Base-by-base conservation (phyloP, 1,140 invertebrate species). In the Pygmarrhopalites habei region DNA sequence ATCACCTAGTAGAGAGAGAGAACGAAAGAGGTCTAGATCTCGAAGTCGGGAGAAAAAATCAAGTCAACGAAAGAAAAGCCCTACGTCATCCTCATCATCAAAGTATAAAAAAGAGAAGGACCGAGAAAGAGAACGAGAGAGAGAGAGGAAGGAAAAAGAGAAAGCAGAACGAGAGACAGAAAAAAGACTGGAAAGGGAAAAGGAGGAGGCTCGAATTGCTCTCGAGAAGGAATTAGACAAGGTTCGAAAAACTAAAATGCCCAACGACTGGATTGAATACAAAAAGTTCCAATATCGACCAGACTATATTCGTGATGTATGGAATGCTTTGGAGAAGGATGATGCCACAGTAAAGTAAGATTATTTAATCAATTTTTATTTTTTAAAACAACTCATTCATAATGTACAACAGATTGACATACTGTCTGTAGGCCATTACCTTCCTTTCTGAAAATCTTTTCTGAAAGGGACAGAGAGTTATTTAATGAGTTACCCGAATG, bases 211-310 rank as follows among this genome's bases (percentile, higher is more conserved):
- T 30, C 15, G 47, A 56, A n/a, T 28, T 32, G 57, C 47, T 17
- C 30, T 17, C 14, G 62, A 67, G 32, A 47, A 39, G n/a, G 55
- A 69, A 52, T 43, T 65, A n/a, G 63, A 70, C 35, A 65, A 63
- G 53, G 35, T 67, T 25, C 47, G 68, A 10, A 59, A 52, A 26
- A 23, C 56, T 25, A 35, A 57, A 32, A 63, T 71, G 63, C 68
- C 69, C 10, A 39, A 19, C 14, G 64, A 65, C 43, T 72, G 71
- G 71, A 14, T 43, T 32, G 64, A 70, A 23, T 68, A 64, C 58
- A 56, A 65, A 21, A 47, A 58, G 35, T 58, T 43, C 32, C 52
- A 70, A 35, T 65, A 58, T 56, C 19, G 29, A 29, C 2, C 49
- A 19, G 49, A 58, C 1, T 46, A 71, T 30, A 59, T 69, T 57